phyloP scores from a whole-genome alignment of 1,140 invertebrate genomes.

The Hylyphantes graminicola region DNA sequence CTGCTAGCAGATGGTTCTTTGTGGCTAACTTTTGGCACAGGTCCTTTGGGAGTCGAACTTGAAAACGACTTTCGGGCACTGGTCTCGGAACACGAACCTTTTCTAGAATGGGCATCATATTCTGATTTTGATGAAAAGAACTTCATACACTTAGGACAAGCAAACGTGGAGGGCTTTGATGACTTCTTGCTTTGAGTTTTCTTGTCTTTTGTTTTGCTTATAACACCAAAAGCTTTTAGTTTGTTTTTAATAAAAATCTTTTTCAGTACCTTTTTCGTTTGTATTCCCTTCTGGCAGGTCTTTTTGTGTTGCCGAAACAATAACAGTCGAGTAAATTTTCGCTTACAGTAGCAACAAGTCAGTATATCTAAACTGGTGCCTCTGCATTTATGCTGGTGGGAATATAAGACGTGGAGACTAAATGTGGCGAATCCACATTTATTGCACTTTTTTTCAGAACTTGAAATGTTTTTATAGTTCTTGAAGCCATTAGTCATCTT shows the following conservation, averaged over 20 bases:
- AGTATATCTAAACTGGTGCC: conserved; percentile 6
- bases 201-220: not conserved
- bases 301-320: conserved; percentile 18
- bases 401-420: conserved; percentile 37
- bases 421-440: conserved; percentile 55
- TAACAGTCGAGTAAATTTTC: conserved; percentile 23
- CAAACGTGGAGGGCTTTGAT: not conserved
- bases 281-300: conserved; percentile 21
- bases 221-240: not conserved
- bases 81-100: not conserved
- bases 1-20: too few relatives aligned
- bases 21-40: too few relatives aligned
- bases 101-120: conserved; percentile 19
- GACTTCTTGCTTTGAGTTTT: not conserved
- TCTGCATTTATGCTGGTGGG: conserved; percentile 28
- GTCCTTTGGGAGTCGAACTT: not conserved
- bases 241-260: not conserved
- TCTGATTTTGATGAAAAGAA: not conserved
- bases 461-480: not conserved
- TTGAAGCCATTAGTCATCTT: not conserved
- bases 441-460: conserved; percentile 37
- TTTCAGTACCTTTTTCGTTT: not conserved
- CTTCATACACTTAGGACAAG: conserved; percentile 25
- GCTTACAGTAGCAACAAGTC: conserved; percentile 44
- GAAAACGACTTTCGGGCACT: conserved; percentile 32